These are phyloP conservation scores for Rhopalosiphum padi DNA, from an alignment of 1,140 invertebrate genomes.

Conservation along the genomic window DNA sequence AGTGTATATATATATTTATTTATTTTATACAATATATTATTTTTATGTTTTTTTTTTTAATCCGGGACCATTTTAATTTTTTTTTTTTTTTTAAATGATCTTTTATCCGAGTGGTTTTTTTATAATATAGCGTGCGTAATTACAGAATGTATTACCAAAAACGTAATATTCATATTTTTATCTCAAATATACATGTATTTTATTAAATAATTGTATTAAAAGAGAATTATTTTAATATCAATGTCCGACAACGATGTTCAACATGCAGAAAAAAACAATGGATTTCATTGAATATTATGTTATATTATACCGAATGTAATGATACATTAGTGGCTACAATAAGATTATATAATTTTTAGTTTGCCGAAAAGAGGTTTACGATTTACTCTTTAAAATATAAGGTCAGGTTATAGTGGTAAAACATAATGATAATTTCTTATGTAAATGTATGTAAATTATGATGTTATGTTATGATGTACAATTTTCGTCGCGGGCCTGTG, in stretches of 20 bases:
- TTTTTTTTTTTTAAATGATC: neutral
- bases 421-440: neutral
- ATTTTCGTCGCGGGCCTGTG: neutral
- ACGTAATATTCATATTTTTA: neutral
- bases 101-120: neutral
- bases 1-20: neutral
- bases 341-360: neutral
- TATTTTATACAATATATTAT: neutral
- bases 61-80: neutral
- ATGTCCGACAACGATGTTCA: neutral
- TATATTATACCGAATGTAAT: too few relatives aligned
- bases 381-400: neutral
- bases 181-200: neutral
- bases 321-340: neutral
- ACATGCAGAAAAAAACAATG: too few relatives aligned
- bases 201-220: neutral
- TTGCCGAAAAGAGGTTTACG: neutral
- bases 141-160: neutral
- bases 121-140: neutral
- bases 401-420: neutral
- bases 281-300: too few relatives aligned
- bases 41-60: neutral
- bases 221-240: neutral
- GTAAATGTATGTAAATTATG: neutral
- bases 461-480: neutral